Evolutionary conservation across 1,140 invertebrate genomes (phyloP).

Genomic region (Laupala kohalensis): DNA sequence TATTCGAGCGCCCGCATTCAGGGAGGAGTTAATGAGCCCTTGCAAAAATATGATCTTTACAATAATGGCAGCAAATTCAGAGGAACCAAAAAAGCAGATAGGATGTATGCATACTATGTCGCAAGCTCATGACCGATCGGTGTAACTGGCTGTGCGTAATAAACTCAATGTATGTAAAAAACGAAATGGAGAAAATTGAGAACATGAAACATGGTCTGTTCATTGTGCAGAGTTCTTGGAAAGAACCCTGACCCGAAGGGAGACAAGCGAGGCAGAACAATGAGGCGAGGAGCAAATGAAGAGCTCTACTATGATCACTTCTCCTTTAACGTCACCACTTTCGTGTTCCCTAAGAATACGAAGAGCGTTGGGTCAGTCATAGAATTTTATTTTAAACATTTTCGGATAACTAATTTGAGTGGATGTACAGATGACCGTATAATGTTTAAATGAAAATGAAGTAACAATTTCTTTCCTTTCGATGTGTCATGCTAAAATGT

Average conservation of each 20-base stretch:
- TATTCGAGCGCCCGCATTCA: background rate
- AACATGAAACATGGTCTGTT: background rate
- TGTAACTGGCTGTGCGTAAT: background rate
- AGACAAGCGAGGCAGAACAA: background rate
- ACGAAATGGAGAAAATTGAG: background rate
- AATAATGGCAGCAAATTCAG: background rate
- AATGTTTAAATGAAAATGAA: no score
- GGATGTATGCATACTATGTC: background rate
- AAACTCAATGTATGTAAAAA: background rate
- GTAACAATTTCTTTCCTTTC: no score
- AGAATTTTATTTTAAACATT: no score
- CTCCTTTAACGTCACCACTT: no score
- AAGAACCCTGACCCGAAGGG: background rate
- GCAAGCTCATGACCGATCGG: background rate
- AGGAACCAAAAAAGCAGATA: background rate
- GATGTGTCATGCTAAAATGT: no score
- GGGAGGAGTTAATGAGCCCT: background rate
- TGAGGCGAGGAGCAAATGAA: background rate
- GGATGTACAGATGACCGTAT: no score
- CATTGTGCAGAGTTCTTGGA: background rate
- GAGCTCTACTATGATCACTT: no score
- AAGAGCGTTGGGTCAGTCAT: no score
- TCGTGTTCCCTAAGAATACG: no score
- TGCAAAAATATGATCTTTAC: background rate
- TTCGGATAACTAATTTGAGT: no score